phyloP scores from a whole-genome alignment of 2,888 invertebrate genomes.

The Mechanitis mazaeus region DNA sequence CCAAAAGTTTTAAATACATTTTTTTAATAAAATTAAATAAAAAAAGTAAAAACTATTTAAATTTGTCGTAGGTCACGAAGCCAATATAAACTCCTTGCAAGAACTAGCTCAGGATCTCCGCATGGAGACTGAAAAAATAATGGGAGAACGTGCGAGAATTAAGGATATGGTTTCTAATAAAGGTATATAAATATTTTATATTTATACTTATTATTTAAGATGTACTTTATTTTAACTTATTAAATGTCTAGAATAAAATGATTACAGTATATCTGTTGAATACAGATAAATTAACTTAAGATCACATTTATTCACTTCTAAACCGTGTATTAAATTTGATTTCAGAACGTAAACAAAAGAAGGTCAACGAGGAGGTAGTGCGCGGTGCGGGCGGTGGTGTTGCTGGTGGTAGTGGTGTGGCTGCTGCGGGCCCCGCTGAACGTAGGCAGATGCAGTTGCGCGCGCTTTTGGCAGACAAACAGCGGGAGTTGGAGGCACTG shows the following conservation, averaged over 20 bases:
- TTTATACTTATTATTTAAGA: not conserved
- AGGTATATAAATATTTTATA: constrained; percentile 38
- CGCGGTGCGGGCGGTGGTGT: constrained; percentile 36
- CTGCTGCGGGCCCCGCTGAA: constrained; percentile 64
- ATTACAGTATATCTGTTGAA: too few species aligned
- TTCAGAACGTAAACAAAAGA: constrained; percentile 59
- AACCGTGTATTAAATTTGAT: not conserved
- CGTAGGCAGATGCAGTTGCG: constrained; percentile 73
- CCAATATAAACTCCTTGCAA: constrained; percentile 63
- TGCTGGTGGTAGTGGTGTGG: constrained; percentile 30
- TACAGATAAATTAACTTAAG: too few species aligned
- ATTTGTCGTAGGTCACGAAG: constrained; percentile 53
- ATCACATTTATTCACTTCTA: too few species aligned
- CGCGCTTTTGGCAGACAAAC: constrained; percentile 78
- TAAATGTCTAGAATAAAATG: too few species aligned
- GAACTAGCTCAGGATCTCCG: constrained; percentile 66
- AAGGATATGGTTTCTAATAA: constrained; percentile 65
- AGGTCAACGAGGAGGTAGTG: constrained; percentile 59
- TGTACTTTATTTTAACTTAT: too few species aligned
- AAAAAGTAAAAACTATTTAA: not conserved
- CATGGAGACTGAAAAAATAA: constrained; percentile 68
- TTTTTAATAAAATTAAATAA: not conserved
- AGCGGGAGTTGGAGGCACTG: constrained; percentile 79
- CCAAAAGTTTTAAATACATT: not conserved
- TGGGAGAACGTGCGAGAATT: constrained; percentile 65